These are phyloP conservation scores for Nymphalis polychloros DNA, from an alignment of 2,888 invertebrate species.

Conservation along the genomic window DNA sequence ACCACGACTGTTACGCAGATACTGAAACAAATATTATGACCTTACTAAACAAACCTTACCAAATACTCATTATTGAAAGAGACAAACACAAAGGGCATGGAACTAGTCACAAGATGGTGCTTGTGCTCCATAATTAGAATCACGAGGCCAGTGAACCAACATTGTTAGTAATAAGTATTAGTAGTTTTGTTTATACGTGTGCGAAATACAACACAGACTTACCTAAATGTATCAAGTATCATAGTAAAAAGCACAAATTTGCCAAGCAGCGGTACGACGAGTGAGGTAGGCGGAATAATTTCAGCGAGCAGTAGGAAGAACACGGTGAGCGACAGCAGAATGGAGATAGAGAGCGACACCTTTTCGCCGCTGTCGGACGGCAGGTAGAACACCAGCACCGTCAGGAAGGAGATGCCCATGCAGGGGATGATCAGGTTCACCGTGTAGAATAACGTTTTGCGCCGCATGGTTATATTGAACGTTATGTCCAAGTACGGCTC, in stretches of 20 bases:
- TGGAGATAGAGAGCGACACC: constrained; percentile 97
- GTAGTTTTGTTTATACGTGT: neutral
- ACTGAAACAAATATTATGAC: constrained; percentile 66
- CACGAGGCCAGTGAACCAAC: neutral
- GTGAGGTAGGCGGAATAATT: constrained; percentile 88
- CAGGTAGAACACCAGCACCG: constrained; percentile 97
- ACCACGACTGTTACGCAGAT: constrained; percentile 98
- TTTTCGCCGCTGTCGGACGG: constrained; percentile 99
- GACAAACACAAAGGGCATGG: neutral
- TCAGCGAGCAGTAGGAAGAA: constrained; percentile 93
- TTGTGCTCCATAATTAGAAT: neutral
- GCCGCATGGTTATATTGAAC: constrained; percentile 98
- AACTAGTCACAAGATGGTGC: too few relatives aligned
- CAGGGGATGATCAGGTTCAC: constrained; percentile 98
- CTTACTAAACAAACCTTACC: too few relatives aligned
- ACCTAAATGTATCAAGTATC: constrained; percentile 97
- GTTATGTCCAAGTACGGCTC: constrained; percentile 98
- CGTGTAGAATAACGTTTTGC: constrained; percentile 98
- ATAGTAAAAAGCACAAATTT: constrained; percentile 98
- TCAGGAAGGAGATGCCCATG: constrained; percentile 98
- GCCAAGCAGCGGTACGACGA: constrained; percentile 95
- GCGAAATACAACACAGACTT: constrained; percentile 43
- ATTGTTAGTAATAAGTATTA: neutral
- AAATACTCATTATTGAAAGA: neutral
- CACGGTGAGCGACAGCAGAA: constrained; percentile 96